Evolutionary conservation across 2,888 invertebrate genomes (phyloP).

Genomic region (Macroteleia sp.): DNA sequence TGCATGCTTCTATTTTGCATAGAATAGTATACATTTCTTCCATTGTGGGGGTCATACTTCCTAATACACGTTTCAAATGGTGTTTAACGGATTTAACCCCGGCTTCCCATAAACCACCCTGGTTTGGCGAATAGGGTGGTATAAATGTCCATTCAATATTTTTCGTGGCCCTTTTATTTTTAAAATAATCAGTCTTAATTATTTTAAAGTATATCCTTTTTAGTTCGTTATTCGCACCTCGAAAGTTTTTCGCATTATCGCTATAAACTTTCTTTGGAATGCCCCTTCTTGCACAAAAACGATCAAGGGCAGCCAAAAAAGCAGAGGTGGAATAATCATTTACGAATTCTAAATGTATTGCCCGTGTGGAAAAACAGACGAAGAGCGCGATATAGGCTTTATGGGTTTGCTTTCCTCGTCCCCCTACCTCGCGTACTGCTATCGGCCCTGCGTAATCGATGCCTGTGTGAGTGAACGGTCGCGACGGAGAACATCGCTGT

Average conservation of each 20-base stretch:
- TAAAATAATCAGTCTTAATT: not conserved
- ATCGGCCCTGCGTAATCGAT: not conserved
- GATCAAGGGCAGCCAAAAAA: too few relatives aligned
- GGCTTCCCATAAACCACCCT: not conserved
- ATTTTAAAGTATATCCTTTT: not conserved
- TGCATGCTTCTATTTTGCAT: not conserved
- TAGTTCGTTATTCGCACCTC: not conserved
- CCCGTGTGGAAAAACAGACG: not conserved
- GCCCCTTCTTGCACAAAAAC: not conserved
- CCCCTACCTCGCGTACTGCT: too few relatives aligned
- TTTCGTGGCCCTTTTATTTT: not conserved
- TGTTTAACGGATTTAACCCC: not conserved
- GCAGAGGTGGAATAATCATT: too few relatives aligned
- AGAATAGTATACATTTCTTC: conserved; percentile 1
- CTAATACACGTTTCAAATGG: not conserved
- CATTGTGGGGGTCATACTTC: not conserved
- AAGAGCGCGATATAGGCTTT: not conserved
- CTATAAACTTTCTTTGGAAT: not conserved
- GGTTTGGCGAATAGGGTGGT: not conserved
- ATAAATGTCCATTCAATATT: not conserved
- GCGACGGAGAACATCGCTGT: not conserved
- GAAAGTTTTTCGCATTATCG: conserved; percentile 2
- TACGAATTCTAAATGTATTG: not conserved
- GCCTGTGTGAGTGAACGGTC: not conserved
- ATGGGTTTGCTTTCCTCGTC: not conserved